phyloP scores from a whole-genome alignment of 2,113 vertebrate genomes.

The Hyaena hyaena region DNA sequence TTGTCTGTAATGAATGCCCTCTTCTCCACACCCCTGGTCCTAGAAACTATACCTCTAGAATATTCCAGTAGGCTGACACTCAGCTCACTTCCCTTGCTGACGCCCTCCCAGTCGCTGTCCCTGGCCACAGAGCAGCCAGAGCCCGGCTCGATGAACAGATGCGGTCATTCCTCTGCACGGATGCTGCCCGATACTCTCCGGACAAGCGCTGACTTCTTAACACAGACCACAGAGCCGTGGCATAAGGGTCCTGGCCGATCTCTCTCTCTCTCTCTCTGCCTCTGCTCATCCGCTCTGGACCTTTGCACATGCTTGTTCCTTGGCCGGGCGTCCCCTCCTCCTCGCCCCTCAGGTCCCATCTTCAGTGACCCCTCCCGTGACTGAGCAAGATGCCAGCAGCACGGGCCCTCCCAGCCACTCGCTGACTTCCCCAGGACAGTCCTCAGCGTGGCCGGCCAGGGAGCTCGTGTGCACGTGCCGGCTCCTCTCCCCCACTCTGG shows the following conservation, averaged over 20 bases:
- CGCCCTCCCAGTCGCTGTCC: neutral
- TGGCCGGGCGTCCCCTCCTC: neutral
- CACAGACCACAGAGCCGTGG: accelerated
- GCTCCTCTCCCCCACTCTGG: neutral
- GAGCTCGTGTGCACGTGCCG: accelerated
- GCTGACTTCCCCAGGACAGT: accelerated
- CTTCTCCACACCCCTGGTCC: no score
- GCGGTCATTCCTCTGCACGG: accelerated
- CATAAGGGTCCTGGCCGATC: neutral
- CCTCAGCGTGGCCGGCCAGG: neutral
- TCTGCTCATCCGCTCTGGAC: no score
- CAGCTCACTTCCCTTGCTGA: neutral
- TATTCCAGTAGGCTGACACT: accelerated
- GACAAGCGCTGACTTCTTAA: neutral
- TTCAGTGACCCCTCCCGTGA: no score
- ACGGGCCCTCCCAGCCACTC: neutral
- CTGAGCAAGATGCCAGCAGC: no score
- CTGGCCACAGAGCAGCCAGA: neutral
- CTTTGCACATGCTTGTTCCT: neutral
- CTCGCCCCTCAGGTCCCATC: no score
- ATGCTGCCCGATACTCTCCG: neutral
- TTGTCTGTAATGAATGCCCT: accelerated
- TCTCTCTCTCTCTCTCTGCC: neutral
- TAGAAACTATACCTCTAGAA: neutral
- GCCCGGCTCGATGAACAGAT: accelerated